These are phyloP conservation scores for Hozukius guyotensis DNA, from an alignment of 2,797 vertebrate species.

Conservation along the genomic window DNA sequence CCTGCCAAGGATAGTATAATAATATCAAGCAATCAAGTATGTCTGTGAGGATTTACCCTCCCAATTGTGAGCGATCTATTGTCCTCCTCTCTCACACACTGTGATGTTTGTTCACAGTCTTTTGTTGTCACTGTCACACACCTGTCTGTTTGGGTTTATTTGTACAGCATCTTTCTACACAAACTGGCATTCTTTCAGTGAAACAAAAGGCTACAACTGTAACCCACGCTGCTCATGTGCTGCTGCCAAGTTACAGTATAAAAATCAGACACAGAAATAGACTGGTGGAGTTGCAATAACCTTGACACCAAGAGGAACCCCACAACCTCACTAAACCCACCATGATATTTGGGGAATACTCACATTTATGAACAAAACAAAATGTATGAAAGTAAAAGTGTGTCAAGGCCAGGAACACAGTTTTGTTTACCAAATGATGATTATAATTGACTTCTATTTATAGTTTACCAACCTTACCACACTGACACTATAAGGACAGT, in stretches of 20 bases:
- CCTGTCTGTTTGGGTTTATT: slow-evolving; percentile 33
- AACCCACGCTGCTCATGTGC: background rate
- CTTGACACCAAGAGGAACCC: slow-evolving; percentile 5
- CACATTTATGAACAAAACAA: background rate
- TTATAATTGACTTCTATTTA: rapidly evolving
- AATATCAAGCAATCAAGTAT: background rate
- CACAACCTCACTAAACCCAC: background rate
- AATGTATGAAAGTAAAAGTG: background rate
- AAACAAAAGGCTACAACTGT: background rate
- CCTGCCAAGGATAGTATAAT: background rate
- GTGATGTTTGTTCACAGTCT: background rate
- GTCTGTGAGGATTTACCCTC: slow-evolving; percentile 1
- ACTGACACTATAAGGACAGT: no score
- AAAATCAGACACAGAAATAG: background rate
- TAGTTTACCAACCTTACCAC: background rate
- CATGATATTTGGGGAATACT: background rate
- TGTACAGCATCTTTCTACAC: background rate
- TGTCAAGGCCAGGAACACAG: background rate
- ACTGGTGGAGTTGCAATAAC: background rate
- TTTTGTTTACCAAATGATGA: background rate
- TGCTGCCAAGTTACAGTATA: background rate
- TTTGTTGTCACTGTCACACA: slow-evolving; percentile 8
- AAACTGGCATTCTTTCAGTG: background rate
- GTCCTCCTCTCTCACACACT: background rate
- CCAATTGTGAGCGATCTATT: background rate